phyloP scores from a whole-genome alignment of 2,797 vertebrate genomes.

The Acanthornis magna region DNA sequence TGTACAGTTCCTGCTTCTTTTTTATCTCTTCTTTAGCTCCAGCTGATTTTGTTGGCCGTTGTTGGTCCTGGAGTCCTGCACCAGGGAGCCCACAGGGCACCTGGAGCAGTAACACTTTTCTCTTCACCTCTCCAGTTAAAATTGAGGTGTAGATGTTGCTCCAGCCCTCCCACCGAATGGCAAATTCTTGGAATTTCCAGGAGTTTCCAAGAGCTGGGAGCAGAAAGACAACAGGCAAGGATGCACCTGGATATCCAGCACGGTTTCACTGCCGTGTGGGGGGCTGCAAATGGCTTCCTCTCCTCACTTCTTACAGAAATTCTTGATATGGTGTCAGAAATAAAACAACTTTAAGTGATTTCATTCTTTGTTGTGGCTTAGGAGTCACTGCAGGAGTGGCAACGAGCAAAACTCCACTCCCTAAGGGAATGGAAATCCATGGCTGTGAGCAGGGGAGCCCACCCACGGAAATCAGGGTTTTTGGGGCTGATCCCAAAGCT shows the following conservation, averaged over 20 bases:
- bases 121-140: not conserved
- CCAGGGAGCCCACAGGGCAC: not conserved
- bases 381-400: not conserved
- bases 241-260: not conserved
- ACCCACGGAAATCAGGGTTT: not conserved
- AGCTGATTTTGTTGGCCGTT: not conserved
- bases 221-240: not conserved
- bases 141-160: not conserved
- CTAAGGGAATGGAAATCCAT: not conserved
- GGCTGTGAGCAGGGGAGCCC: not conserved
- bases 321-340: not conserved
- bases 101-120: not conserved
- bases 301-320: not conserved
- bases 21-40: not conserved
- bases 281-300: not conserved
- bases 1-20: not conserved
- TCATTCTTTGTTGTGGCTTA: not conserved
- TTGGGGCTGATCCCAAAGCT: accelerated
- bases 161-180: not conserved
- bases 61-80: not conserved
- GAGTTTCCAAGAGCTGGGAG: not conserved
- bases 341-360: not conserved
- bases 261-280: not conserved
- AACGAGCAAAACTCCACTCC: not conserved
- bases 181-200: not conserved